Percentiles rank a stretch among this genome's conserved stretches.
Conservation (phyloP, 2,888 invertebrate genomes). For the Drosophila tripunctata region DNA sequence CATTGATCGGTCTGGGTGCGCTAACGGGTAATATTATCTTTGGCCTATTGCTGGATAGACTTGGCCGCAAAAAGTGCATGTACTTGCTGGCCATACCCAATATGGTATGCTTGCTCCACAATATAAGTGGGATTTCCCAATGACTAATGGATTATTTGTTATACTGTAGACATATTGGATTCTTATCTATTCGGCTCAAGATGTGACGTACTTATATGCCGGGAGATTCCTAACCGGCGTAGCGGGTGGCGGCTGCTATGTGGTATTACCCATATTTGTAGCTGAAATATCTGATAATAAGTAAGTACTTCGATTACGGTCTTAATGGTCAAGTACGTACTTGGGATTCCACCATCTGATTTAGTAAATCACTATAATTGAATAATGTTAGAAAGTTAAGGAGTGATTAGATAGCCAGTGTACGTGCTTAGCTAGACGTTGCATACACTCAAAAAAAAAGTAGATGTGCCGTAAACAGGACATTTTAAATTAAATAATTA, state of each 20-base stretch:
- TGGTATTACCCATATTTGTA: slow-evolving; percentile 76
- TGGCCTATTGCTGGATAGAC: slow-evolving; percentile 69
- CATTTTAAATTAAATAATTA: too few relatives aligned
- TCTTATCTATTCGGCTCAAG: slow-evolving; percentile 63
- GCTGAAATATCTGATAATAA: slow-evolving; percentile 78
- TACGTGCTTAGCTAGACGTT: too few relatives aligned
- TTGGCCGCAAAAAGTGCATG: slow-evolving; percentile 74
- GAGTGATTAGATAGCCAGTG: slow-evolving; percentile 14
- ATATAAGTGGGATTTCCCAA: background rate
- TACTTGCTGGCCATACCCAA: slow-evolving; percentile 72
- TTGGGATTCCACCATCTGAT: slow-evolving; percentile 3
- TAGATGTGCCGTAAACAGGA: too few relatives aligned
- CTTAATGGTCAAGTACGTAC: background rate
- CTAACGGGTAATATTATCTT: slow-evolving; percentile 72
- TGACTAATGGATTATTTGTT: slow-evolving; percentile 19
- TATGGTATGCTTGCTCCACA: slow-evolving; percentile 55
- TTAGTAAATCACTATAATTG: background rate
- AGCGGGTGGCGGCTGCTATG: slow-evolving; percentile 77
- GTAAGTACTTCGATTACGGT: slow-evolving; percentile 57
- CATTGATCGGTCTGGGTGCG: slow-evolving; percentile 72
- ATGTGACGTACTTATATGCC: slow-evolving; percentile 70
- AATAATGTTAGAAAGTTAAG: background rate
- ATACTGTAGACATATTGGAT: slow-evolving; percentile 73
- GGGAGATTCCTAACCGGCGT: slow-evolving; percentile 75
- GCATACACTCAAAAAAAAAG: too few relatives aligned